These are phyloP conservation scores for Macrobrachium nipponense DNA, from an alignment of 1,140 invertebrate genomes.

Conservation along the genomic window DNA sequence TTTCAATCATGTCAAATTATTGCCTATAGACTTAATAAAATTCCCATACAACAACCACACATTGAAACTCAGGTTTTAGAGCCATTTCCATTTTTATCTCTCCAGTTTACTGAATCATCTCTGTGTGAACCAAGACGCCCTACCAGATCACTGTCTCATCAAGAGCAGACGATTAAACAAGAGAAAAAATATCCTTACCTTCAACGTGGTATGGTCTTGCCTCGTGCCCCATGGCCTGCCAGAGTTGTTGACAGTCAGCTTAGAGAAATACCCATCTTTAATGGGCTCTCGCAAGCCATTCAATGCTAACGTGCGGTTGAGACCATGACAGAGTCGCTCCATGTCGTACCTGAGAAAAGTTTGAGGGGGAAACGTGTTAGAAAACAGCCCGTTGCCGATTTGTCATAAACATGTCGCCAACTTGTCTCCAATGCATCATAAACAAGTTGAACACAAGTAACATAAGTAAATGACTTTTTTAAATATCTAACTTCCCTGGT, in stretches of 20 bases:
- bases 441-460: too few species aligned
- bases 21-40: background rate
- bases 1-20: too few species aligned
- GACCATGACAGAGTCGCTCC: conserved; percentile 62
- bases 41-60: too few species aligned
- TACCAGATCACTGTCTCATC: too few species aligned
- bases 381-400: background rate
- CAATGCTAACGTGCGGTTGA: conserved; percentile 45
- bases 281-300: conserved; percentile 35
- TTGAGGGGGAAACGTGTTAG: background rate
- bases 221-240: conserved; percentile 31
- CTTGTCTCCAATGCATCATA: too few species aligned
- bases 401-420: background rate
- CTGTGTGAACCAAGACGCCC: too few species aligned
- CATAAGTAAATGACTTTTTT: too few species aligned
- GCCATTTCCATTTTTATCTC: too few species aligned
- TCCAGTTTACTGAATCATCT: too few species aligned
- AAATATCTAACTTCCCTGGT: too few species aligned
- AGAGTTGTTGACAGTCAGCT: conserved; percentile 47
- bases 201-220: conserved; percentile 33
- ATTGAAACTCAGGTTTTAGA: too few species aligned
- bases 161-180: too few species aligned
- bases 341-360: conserved; percentile 59
- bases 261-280: conserved; percentile 41
- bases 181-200: conserved; percentile 1